Conservation (phyloP, 2,888 invertebrate species). For the Copidosoma aretas region DNA sequence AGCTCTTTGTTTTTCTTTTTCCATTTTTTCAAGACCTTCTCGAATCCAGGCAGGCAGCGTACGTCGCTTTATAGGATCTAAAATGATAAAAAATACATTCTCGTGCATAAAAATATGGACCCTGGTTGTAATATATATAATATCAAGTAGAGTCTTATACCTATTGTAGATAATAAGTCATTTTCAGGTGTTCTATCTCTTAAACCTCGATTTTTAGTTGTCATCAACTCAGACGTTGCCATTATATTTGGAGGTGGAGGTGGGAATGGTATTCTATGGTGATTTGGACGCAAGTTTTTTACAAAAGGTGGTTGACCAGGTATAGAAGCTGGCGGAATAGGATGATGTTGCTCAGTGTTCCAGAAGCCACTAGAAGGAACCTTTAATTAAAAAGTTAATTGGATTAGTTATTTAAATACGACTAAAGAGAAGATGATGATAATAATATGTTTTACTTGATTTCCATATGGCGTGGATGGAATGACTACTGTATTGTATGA, state of each 20-base stretch:
- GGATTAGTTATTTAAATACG: slow-evolving; percentile 6
- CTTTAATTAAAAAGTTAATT: slow-evolving; percentile 41
- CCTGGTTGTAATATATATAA: background rate
- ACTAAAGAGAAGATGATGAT: slow-evolving; percentile 4
- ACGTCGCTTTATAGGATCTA: slow-evolving; percentile 86
- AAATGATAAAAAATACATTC: slow-evolving; percentile 36
- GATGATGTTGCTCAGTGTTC: slow-evolving; percentile 52
- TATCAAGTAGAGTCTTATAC: slow-evolving; percentile 41
- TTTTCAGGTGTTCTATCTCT: slow-evolving; percentile 60
- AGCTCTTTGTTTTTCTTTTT: slow-evolving; percentile 88
- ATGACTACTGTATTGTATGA: slow-evolving; percentile 55
- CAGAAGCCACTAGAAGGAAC: slow-evolving; percentile 50
- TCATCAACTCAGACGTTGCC: slow-evolving; percentile 17
- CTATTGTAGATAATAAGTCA: slow-evolving; percentile 56
- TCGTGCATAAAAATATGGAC: background rate
- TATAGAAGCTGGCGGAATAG: slow-evolving; percentile 41
- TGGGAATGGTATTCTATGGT: slow-evolving; percentile 52
- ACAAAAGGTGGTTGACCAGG: slow-evolving; percentile 56
- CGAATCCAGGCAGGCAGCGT: slow-evolving; percentile 97
- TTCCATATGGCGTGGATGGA: slow-evolving; percentile 49
- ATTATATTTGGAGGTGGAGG: slow-evolving; percentile 52
- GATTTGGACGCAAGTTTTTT: slow-evolving; percentile 54
- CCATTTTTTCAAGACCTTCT: slow-evolving; percentile 97
- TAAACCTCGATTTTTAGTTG: slow-evolving; percentile 50
- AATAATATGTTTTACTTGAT: slow-evolving; percentile 49